Evolutionary conservation across 1,140 invertebrate species (phyloP), one percentile per base, ranked within the genome.

Genomic region (Heliothis subflexa): DNA sequence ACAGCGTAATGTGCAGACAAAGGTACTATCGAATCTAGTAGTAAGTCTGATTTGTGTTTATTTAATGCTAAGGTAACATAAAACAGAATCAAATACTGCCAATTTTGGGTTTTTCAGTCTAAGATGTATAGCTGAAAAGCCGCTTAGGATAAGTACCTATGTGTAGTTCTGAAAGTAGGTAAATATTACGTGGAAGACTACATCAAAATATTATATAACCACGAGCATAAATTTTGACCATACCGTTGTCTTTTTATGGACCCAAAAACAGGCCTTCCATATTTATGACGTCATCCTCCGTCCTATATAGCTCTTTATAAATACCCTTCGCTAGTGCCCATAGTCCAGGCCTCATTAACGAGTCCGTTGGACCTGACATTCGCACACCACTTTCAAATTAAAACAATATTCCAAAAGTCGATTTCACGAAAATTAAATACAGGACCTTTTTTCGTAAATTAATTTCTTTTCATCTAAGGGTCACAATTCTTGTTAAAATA

Each of bases 401-500:
- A 55, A 55, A 55, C 70, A n/a, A 40, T 40, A 54, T 57, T 55
- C 50, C 45, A 25, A 75, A 50, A 45, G 45, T 72, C 62, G 62
- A 66, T 66, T 47, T 55, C 10, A 66, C 16, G 16, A 66, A 66
- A 66, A 66, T 47, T 2, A 66, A 66, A 66, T 66, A 66, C 62
- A 66, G 47, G n/a, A 59, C 40, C 16, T 16, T 64, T 64, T 64
- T 45, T 11, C 21, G 16, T n/a, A 64, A 64, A 64, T 66, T 66
- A 66, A 66, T 66, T 47, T 66, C 62, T 66, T 47, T 13, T 66
- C 14, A 25, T 21, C 18, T 16, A 11, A 66, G 49, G 14, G 45
- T 25, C 28, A 54, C 33, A 55, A 78, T 68, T 59, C 62, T 55
- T 68, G 40, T 62, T 57, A 70, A 62, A 73, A 75, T 61, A 62